Conservation (phyloP, 2,797 vertebrate species). For the Orientallactaga sibirica region DNA sequence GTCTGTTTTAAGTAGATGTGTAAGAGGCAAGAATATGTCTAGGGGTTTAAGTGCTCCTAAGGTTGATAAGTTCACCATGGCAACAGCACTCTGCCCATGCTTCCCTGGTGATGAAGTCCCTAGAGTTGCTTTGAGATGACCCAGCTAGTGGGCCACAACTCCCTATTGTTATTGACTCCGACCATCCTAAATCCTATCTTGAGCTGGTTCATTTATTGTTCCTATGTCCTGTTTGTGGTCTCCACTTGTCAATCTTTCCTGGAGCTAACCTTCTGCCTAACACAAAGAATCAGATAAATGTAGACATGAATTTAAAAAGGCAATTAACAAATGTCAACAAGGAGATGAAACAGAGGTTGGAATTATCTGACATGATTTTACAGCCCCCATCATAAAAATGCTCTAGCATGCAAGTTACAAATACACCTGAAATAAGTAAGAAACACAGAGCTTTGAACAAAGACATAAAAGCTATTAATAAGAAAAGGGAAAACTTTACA, state of each 20-base stretch:
- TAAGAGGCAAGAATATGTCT: no score
- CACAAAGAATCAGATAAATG: background rate
- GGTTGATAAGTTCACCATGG: no score
- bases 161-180: no score
- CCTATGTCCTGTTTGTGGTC: background rate
- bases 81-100: no score
- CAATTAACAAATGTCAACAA: background rate
- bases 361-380: background rate
- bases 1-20: no score
- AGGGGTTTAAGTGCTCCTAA: no score
- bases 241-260: background rate
- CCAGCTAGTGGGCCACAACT: no score
- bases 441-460: background rate
- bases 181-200: no score
- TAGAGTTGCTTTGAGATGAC: no score
- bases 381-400: slow-evolving; percentile 26
- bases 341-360: background rate
- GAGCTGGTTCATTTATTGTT: background rate
- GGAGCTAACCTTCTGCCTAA: background rate
- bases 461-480: background rate
- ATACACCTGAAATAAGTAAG: background rate
- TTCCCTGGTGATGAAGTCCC: no score
- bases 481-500: slow-evolving; percentile 34
- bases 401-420: slow-evolving; percentile 22
- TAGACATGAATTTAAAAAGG: slow-evolving; percentile 1